phyloP scores from a whole-genome alignment of 2,888 invertebrate genomes.

The Hermaeophaga mercurialis region DNA sequence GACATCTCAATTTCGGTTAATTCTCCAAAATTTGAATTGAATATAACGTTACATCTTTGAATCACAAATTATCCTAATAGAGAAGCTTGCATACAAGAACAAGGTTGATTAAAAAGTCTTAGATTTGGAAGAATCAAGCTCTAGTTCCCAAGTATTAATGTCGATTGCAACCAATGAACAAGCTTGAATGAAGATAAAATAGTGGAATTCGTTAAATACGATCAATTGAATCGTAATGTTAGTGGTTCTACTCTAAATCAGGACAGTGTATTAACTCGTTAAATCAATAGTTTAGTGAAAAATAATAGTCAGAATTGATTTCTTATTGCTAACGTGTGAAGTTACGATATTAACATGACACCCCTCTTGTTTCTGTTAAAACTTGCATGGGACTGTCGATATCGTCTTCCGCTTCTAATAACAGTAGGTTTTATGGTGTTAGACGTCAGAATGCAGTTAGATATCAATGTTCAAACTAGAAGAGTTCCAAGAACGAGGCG shows the following conservation, averaged over 20 bases:
- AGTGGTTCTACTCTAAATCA: conserved; percentile 29
- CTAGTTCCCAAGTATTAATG: conserved; percentile 55
- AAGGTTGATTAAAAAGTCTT: conserved; percentile 47
- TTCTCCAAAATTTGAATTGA: conserved; percentile 46
- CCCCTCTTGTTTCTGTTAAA: conserved; percentile 69
- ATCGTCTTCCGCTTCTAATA: conserved; percentile 70
- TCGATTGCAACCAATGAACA: conserved; percentile 60
- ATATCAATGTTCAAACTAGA: conserved; percentile 66
- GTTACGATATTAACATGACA: conserved; percentile 28
- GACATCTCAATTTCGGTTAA: conserved; percentile 36
- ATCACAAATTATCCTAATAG: conserved; percentile 54
- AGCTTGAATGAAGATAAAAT: conserved; percentile 61
- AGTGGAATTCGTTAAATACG: conserved; percentile 61
- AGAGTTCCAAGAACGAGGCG: conserved; percentile 41
- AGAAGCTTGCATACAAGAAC: conserved; percentile 60
- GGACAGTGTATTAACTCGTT: conserved; percentile 10
- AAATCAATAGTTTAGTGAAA: too few species aligned
- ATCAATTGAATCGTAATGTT: conserved; percentile 53
- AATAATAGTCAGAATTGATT: too few species aligned
- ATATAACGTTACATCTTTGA: conserved; percentile 48
- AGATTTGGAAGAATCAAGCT: conserved; percentile 57
- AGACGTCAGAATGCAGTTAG: conserved; percentile 70
- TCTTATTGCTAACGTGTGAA: too few species aligned
- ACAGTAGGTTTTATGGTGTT: conserved; percentile 69
- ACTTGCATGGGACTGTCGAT: conserved; percentile 73